phyloP scores from a whole-genome alignment of 92 coral and sea anemone genomes.

The Chrysogorgia sp. region DNA sequence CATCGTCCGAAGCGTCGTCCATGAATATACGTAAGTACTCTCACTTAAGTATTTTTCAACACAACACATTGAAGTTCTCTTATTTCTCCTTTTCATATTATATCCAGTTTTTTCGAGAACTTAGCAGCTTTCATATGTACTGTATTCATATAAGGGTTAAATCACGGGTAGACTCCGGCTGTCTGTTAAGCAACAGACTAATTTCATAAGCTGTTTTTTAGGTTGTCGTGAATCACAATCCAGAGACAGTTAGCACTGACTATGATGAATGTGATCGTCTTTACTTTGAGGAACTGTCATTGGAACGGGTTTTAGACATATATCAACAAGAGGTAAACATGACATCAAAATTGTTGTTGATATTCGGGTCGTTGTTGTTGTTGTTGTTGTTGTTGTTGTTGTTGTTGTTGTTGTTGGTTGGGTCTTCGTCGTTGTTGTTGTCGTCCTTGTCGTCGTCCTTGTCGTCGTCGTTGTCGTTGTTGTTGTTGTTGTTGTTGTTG shows the following conservation, averaged over 20 bases:
- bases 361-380: not conserved
- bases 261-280: conserved; percentile 97
- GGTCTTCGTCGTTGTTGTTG: not conserved
- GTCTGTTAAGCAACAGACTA: not conserved
- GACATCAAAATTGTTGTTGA: not conserved
- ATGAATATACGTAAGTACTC: too few species aligned
- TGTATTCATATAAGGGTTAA: too few species aligned
- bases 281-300: conserved; percentile 96
- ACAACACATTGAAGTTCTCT: too few species aligned
- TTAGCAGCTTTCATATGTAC: too few species aligned
- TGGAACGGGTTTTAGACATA: conserved; percentile 93
- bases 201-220: conserved; percentile 8
- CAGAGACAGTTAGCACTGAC: conserved; percentile 99
- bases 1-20: too few species aligned
- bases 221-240: conserved; percentile 98
- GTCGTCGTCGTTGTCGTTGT: conserved; percentile 29
- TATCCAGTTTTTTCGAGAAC: too few species aligned
- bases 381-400: not conserved
- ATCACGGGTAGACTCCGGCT: not conserved
- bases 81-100: too few species aligned
- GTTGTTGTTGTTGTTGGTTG: not conserved
- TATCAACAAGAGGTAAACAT: conserved; percentile 85
- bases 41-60: too few species aligned
- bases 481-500: not conserved
- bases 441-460: too few species aligned